These are phyloP conservation scores for Leptoteleia sp. DNA, from an alignment of 1,140 invertebrate species.

Conservation along the genomic window DNA sequence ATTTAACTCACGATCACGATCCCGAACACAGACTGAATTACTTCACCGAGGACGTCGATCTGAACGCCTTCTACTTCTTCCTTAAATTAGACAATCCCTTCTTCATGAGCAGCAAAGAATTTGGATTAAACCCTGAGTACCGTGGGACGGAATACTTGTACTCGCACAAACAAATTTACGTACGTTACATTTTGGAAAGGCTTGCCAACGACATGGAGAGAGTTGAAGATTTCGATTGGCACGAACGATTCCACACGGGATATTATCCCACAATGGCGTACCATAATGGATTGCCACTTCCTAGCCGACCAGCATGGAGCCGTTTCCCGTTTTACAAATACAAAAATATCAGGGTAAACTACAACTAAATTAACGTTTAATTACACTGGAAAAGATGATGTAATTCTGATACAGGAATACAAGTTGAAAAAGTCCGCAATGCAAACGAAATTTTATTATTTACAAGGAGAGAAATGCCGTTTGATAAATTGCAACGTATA, in stretches of 20 bases:
- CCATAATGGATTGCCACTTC: slow-evolving; percentile 70
- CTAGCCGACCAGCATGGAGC: slow-evolving; percentile 65
- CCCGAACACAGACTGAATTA: slow-evolving; percentile 83
- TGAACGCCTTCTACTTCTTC: slow-evolving; percentile 85
- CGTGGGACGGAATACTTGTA: slow-evolving; percentile 74
- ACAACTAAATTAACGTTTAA: too few relatives aligned
- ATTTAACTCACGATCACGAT: slow-evolving; percentile 77
- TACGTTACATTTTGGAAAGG: slow-evolving; percentile 74
- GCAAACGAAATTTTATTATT: too few relatives aligned
- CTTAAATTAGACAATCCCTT: slow-evolving; percentile 80
- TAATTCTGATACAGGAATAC: too few relatives aligned
- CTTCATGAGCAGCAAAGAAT: slow-evolving; percentile 79
- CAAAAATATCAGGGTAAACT: slow-evolving; percentile 63
- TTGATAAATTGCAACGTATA: too few relatives aligned
- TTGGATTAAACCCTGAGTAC: slow-evolving; percentile 46
- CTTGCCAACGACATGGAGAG: slow-evolving; percentile 69
- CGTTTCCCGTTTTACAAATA: slow-evolving; percentile 69
- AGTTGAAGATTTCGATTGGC: slow-evolving; percentile 72
- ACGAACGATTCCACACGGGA: slow-evolving; percentile 67
- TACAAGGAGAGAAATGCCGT: too few relatives aligned
- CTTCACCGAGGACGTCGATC: slow-evolving; percentile 86
- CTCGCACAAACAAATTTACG: slow-evolving; percentile 70
- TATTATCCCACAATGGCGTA: slow-evolving; percentile 71
- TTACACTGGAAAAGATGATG: too few relatives aligned
- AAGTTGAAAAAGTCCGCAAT: too few relatives aligned